Conservation (phyloP, 2,888 invertebrate genomes). For the Liposcelis brunnea region DNA sequence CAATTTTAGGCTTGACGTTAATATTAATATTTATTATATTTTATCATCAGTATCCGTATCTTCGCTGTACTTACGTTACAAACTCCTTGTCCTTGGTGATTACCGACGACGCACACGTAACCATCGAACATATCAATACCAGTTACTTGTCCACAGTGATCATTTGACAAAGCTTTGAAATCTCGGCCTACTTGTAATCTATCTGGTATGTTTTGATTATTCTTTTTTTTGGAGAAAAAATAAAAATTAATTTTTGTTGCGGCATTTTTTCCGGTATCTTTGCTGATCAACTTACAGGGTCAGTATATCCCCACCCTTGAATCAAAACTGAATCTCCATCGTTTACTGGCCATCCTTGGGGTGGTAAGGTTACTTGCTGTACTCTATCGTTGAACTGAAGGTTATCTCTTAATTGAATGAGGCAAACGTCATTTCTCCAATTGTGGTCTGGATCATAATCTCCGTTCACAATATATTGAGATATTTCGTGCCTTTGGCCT, state of each 20-base stretch:
- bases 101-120: background rate
- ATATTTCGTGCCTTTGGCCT: background rate
- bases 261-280: background rate
- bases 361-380: conserved; percentile 1
- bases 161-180: background rate
- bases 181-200: background rate
- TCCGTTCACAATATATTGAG: conserved; percentile 1
- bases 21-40: too few species aligned
- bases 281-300: background rate
- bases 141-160: background rate
- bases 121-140: background rate
- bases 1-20: background rate
- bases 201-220: background rate
- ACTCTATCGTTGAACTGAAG: background rate
- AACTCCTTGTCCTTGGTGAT: background rate
- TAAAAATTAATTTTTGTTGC: background rate
- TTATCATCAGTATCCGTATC: too few species aligned
- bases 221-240: background rate
- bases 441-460: conserved; percentile 5
- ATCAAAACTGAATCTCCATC: background rate
- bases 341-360: background rate
- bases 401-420: background rate
- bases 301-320: background rate
- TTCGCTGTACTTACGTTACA: conserved; percentile 5
- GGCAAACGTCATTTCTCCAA: conserved; percentile 5